Conservation (phyloP, 2,888 invertebrate species). For the Ypsolopha sequella region DNA sequence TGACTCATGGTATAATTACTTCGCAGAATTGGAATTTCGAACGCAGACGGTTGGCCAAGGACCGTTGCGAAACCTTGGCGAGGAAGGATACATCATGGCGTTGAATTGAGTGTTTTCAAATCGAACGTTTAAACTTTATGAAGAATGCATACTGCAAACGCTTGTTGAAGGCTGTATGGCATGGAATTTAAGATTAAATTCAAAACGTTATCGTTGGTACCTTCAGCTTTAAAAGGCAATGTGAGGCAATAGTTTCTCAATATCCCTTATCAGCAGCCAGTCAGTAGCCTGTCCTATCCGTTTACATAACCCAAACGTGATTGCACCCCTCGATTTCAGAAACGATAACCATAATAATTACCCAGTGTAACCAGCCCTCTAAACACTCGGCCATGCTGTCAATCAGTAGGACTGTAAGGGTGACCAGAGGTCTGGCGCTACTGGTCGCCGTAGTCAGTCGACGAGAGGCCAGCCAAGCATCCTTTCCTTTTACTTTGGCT, state of each 20-base stretch:
- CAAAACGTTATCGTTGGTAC: background rate
- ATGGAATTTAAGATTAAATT: no score
- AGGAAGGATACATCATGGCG: slow-evolving; percentile 3
- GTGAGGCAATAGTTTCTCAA: background rate
- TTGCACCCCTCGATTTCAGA: slow-evolving; percentile 1
- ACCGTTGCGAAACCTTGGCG: slow-evolving; percentile 37
- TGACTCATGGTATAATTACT: slow-evolving; percentile 14
- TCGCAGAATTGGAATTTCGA: slow-evolving; percentile 41
- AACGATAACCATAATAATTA: no score
- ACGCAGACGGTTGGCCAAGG: slow-evolving; percentile 16
- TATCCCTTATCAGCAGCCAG: background rate
- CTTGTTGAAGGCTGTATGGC: no score
- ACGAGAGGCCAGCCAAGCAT: slow-evolving; percentile 9
- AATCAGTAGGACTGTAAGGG: background rate
- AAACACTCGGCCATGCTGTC: background rate
- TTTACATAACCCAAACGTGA: background rate
- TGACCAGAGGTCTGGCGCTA: background rate
- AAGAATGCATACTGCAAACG: no score
- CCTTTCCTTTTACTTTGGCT: slow-evolving; percentile 35
- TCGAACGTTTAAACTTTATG: no score
- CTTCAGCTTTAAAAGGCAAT: background rate
- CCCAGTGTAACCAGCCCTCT: background rate
- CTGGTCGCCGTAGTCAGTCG: background rate
- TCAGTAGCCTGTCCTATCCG: background rate
- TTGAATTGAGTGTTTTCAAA: no score